Conservation (phyloP, 2,113 vertebrate species). For the Zosterops borbonicus region DNA sequence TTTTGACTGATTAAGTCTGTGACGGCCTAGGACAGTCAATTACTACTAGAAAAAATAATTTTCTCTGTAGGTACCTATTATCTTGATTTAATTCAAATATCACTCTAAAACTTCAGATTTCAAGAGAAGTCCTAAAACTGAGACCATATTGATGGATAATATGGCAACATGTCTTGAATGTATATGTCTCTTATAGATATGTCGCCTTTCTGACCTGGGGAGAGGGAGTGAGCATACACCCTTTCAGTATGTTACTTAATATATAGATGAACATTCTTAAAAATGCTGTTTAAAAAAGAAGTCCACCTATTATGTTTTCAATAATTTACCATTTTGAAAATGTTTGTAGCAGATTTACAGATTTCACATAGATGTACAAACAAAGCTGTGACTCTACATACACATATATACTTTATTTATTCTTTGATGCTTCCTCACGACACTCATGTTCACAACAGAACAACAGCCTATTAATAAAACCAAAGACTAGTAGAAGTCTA, state of each 20-base stretch:
- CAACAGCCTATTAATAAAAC: background rate
- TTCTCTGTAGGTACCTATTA: background rate
- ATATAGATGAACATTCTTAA: background rate
- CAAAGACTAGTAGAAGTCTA: background rate
- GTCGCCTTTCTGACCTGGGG: background rate
- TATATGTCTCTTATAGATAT: background rate
- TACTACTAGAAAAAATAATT: background rate
- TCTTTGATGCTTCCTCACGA: background rate
- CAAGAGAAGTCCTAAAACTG: background rate
- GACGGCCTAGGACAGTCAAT: background rate
- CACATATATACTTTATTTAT: background rate
- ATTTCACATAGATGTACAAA: background rate
- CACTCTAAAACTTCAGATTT: background rate
- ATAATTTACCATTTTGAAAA: background rate
- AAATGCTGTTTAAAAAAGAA: background rate
- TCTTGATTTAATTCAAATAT: background rate
- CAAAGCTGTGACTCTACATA: background rate
- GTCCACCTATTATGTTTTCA: background rate
- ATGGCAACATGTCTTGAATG: fast-evolving
- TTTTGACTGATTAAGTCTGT: background rate
- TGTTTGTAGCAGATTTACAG: background rate
- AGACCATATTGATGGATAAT: background rate
- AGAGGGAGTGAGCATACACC: fast-evolving
- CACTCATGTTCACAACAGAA: background rate
- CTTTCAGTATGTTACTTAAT: background rate